phyloP scores from a whole-genome alignment of 2,797 vertebrate genomes.

The Tachyglossus aculeatus region DNA sequence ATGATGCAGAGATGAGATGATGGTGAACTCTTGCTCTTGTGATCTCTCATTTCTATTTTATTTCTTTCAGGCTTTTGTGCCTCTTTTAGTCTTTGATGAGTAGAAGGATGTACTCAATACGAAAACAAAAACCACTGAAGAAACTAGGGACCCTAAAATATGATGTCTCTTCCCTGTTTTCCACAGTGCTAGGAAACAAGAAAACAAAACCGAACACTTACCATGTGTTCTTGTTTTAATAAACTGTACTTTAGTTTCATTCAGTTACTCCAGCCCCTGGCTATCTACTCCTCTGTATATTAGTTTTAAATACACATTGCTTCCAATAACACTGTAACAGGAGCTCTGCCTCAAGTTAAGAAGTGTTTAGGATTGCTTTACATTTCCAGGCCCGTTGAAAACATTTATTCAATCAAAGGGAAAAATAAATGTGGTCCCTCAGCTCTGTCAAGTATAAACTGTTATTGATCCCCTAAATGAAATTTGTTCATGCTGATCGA shows the following conservation, averaged over 20 bases:
- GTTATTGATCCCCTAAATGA: conserved; percentile 99
- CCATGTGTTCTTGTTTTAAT: conserved; percentile 61
- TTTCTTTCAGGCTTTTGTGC: conserved; percentile 6
- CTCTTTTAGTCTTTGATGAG: conserved; percentile 31
- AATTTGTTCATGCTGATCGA: conserved; percentile 99
- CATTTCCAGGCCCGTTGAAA: conserved; percentile 79
- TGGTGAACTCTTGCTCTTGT: too few species aligned
- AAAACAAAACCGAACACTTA: conserved; percentile 65
- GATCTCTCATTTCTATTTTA: conserved; percentile 1
- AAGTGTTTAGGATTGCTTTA: conserved; percentile 75
- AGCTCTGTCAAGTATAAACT: conserved; percentile 97
- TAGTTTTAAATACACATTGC: conserved; percentile 93
- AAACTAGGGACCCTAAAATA: conserved; percentile 17
- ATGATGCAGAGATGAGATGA: too few species aligned
- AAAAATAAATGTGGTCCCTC: conserved; percentile 93
- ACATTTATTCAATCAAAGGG: conserved; percentile 92
- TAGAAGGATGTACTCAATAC: conserved; percentile 29
- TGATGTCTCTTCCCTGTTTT: conserved; percentile 69
- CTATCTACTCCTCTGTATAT: conserved; percentile 79
- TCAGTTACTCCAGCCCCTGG: conserved; percentile 84
- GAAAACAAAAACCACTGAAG: conserved; percentile 28
- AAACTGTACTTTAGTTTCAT: conserved; percentile 80
- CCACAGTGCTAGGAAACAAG: conserved; percentile 77
- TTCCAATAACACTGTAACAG: conserved; percentile 80
- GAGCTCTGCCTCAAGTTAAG: conserved; percentile 77